A percentile compares a stretch with the other conserved stretches of the same genome.
Evolutionary conservation across 2,113 vertebrate species (phyloP).

Genomic region (Mormyrus iriodes): DNA sequence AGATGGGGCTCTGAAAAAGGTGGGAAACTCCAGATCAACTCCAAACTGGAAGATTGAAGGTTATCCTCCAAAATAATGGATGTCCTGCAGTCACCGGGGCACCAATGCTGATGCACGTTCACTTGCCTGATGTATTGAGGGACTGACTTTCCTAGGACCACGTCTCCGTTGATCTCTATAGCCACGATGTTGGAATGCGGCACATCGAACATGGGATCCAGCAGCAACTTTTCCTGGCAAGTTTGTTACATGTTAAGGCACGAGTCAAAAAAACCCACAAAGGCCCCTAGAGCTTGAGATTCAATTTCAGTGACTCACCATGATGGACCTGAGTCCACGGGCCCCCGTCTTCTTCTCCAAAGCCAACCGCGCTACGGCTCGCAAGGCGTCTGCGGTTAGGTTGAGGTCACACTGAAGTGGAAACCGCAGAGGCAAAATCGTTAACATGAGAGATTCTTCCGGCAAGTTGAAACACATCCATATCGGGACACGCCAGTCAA

Average conservation of each 20-base stretch:
- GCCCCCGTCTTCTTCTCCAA: conserved; percentile 93
- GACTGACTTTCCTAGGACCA: conserved; percentile 84
- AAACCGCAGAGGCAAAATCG: neutral
- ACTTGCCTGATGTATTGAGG: conserved; percentile 85
- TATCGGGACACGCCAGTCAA: neutral
- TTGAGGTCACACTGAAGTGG: conserved; percentile 81
- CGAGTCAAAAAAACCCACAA: neutral
- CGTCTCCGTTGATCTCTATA: conserved; percentile 90
- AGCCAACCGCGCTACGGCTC: conserved; percentile 84
- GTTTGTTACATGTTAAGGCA: neutral
- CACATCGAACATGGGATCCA: conserved; percentile 97
- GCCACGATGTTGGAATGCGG: conserved; percentile 91
- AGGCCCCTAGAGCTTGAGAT: neutral
- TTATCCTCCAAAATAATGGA: neutral
- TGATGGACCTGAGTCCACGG: conserved; percentile 90
- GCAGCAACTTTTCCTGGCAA: conserved; percentile 82
- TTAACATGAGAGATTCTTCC: neutral
- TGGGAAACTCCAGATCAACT: neutral
- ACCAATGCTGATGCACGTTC: neutral
- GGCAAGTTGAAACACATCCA: neutral
- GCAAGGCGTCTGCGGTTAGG: conserved; percentile 81
- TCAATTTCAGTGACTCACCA: conserved; percentile 59
- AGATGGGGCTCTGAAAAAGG: conserved; percentile 71
- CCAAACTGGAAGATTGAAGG: neutral
- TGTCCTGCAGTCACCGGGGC: neutral